Conservation (phyloP, 1,140 invertebrate genomes). For the Trichogramma pretiosum region DNA sequence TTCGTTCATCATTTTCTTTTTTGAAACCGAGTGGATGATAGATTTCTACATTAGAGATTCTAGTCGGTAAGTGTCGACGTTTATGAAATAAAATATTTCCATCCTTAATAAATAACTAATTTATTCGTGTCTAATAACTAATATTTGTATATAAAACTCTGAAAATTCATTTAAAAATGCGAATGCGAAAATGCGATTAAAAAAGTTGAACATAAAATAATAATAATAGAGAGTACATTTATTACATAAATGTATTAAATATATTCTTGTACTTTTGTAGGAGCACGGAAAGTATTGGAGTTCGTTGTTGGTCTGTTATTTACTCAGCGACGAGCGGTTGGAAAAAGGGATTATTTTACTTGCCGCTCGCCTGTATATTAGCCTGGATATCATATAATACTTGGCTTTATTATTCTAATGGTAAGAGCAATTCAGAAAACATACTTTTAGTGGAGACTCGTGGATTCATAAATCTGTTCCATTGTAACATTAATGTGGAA, state of each 20-base stretch:
- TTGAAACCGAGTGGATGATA: slow-evolving; percentile 45
- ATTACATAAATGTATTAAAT: no score
- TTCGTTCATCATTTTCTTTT: slow-evolving; percentile 39
- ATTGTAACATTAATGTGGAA: no score
- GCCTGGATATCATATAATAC: slow-evolving; percentile 45
- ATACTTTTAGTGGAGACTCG: no score
- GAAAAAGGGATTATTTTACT: slow-evolving; percentile 46
- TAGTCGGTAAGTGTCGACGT: slow-evolving; percentile 40
- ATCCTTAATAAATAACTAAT: background rate
- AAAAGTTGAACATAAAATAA: no score
- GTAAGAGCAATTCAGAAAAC: no score
- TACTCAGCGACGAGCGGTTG: slow-evolving; percentile 43
- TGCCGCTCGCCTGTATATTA: slow-evolving; percentile 40
- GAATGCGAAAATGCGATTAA: background rate
- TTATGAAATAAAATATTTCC: no score
- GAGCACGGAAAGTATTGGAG: slow-evolving; percentile 38
- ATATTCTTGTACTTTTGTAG: slow-evolving; percentile 28
- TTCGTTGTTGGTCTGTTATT: slow-evolving; percentile 41
- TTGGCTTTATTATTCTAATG: slow-evolving; percentile 43
- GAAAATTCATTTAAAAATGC: no score
- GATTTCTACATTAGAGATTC: slow-evolving; percentile 43
- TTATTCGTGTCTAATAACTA: no score
- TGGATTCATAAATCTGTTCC: no score
- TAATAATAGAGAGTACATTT: no score
- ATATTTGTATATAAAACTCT: no score